A percentile compares a stretch with the other conserved stretches of the same genome.
Evolutionary conservation across 1,140 invertebrate species (phyloP).

Genomic region (Hydropsyche tenuis): DNA sequence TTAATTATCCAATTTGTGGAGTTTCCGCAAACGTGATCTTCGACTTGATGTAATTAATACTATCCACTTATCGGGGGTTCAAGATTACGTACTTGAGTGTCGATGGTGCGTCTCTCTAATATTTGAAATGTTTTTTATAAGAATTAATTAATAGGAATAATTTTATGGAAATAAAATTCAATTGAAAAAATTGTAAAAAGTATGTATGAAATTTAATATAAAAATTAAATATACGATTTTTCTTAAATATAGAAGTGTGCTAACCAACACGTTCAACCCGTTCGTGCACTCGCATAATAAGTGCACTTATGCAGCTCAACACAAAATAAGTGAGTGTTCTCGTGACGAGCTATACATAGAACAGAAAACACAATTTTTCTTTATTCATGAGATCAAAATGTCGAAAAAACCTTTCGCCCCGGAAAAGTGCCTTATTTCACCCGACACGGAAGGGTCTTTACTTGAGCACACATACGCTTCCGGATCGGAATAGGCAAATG

Average conservation of each 20-base stretch:
- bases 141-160: neutral
- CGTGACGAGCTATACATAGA: no score
- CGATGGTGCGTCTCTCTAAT: no score
- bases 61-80: no score
- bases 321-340: neutral
- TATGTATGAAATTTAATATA: neutral
- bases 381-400: no score
- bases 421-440: no score
- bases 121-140: no score
- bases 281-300: conserved; percentile 2
- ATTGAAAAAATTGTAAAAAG: neutral
- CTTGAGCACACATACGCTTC: no score
- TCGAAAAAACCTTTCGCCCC: no score
- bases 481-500: conserved; percentile 14
- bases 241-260: neutral
- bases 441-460: no score
- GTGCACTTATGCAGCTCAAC: neutral
- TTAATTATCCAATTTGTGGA: conserved; percentile 28
- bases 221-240: neutral
- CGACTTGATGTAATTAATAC: no score
- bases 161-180: neutral
- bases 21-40: neutral
- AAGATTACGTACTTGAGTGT: no score
- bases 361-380: no score
- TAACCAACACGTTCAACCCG: neutral